Evolutionary conservation across 2,797 vertebrate genomes (phyloP).

Genomic region (Coluber constrictor): DNA sequence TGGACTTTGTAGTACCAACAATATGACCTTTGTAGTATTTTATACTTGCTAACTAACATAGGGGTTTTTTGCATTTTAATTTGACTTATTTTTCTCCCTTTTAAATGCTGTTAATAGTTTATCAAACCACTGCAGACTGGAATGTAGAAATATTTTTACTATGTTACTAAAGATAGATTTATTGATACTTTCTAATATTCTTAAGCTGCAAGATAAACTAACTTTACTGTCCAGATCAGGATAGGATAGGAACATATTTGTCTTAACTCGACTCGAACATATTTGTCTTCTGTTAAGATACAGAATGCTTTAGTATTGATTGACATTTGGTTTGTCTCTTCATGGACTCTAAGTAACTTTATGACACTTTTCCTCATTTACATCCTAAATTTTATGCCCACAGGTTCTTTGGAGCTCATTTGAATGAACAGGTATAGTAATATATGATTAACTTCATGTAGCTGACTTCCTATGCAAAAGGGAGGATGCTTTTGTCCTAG

Average conservation of each 20-base stretch:
- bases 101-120: neutral
- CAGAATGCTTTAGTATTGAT: neutral
- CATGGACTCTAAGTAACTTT: neutral
- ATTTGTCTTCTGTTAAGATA: neutral
- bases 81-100: neutral
- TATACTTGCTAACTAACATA: neutral
- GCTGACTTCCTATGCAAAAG: neutral
- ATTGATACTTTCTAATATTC: neutral
- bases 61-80: neutral
- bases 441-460: neutral
- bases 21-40: neutral
- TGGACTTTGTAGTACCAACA: neutral
- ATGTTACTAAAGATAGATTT: neutral
- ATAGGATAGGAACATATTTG: neutral
- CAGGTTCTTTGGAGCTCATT: neutral
- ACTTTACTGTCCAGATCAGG: neutral
- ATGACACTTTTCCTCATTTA: neutral
- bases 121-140: neutral
- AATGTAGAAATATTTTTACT: neutral
- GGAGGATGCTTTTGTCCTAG: neutral
- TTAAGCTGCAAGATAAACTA: neutral
- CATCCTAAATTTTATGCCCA: neutral
- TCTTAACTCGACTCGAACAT: too few relatives aligned
- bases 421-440: neutral
- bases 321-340: neutral